Percentiles rank a stretch among this genome's conserved stretches.
Conservation (phyloP, 2,888 invertebrate species). For the Hesperia comma region DNA sequence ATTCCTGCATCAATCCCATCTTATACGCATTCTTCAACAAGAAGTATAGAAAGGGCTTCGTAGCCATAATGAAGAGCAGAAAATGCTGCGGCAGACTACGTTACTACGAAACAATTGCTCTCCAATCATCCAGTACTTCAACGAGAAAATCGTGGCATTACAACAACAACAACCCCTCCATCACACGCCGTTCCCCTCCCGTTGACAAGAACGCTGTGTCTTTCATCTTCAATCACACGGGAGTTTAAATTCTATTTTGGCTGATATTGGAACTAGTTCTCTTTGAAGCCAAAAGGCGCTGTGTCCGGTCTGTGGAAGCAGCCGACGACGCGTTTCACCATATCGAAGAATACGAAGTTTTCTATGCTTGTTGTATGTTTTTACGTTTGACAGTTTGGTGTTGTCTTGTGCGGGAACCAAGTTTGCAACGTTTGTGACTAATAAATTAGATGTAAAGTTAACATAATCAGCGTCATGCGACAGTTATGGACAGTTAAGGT, state of each 20-base stretch:
- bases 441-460: constrained; percentile 51
- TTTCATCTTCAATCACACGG: constrained; percentile 89
- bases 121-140: constrained; percentile 93
- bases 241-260: constrained; percentile 80
- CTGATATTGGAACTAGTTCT: constrained; percentile 51
- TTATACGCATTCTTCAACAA: constrained; percentile 97
- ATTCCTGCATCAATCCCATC: constrained; percentile 97
- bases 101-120: constrained; percentile 93
- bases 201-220: constrained; percentile 79
- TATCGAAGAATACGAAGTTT: constrained; percentile 68
- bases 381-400: constrained; percentile 71
- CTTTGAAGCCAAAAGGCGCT: constrained; percentile 53
- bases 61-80: constrained; percentile 93
- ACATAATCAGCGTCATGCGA: constrained; percentile 46
- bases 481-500: constrained; percentile 35
- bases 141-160: constrained; percentile 94
- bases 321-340: constrained; percentile 59
- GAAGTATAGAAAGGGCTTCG: constrained; percentile 95
- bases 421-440: constrained; percentile 53
- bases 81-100: constrained; percentile 93
- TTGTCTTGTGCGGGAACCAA: constrained; percentile 62
- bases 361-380: constrained; percentile 55
- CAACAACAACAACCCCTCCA: constrained; percentile 86
- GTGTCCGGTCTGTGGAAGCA: constrained; percentile 44
- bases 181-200: constrained; percentile 82